Conservation (phyloP, 2,888 invertebrate species). For the Drosophila macrospina region DNA sequence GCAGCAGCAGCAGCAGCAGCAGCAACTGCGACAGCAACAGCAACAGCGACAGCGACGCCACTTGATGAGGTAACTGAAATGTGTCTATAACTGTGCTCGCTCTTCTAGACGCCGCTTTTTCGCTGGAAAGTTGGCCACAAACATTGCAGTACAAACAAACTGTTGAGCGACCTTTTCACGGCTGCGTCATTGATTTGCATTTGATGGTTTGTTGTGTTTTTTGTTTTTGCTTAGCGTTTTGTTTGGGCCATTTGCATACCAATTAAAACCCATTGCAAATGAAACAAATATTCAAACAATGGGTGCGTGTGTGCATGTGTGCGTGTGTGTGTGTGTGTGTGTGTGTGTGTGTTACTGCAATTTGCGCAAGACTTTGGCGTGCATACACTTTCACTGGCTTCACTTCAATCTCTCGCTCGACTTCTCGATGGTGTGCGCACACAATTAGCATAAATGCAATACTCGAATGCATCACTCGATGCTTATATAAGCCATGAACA, state of each 20-base stretch:
- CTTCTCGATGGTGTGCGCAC: slow-evolving; percentile 42
- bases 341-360: slow-evolving; percentile 39
- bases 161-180: slow-evolving; percentile 1
- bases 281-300: slow-evolving; percentile 42
- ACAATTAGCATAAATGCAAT: slow-evolving; percentile 52
- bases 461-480: slow-evolving; percentile 19
- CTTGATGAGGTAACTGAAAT: slow-evolving; percentile 66
- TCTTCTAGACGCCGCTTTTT: slow-evolving; percentile 27
- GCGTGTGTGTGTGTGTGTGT: neutral
- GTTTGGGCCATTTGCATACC: slow-evolving; percentile 66
- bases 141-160: neutral
- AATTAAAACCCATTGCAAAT: slow-evolving; percentile 58
- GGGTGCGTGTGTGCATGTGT: too few relatives aligned
- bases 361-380: slow-evolving; percentile 62
- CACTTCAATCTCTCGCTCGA: slow-evolving; percentile 11
- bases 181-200: slow-evolving; percentile 35
- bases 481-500: slow-evolving; percentile 29
- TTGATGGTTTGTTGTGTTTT: slow-evolving; percentile 8
- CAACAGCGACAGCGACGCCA: slow-evolving; percentile 25
- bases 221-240: slow-evolving; percentile 24
- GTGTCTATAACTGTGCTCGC: slow-evolving; percentile 8
- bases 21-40: slow-evolving; percentile 6
- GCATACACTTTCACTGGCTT: slow-evolving; percentile 61
- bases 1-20: neutral
- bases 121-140: slow-evolving; percentile 6